Conservation (phyloP, 2,888 invertebrate species). For the Erebia aethiops region DNA sequence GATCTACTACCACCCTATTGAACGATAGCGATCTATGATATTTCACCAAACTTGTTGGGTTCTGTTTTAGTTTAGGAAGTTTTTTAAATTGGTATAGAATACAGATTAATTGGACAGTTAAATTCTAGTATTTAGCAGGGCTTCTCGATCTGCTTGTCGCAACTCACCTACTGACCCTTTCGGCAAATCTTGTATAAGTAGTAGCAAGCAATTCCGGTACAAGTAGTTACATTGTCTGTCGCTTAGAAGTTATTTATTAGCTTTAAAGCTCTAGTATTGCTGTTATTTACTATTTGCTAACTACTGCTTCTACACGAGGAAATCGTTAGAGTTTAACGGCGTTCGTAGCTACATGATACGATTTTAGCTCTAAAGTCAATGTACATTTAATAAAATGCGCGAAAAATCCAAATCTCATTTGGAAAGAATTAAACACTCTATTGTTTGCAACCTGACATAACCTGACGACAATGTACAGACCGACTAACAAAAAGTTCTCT, state of each 20-base stretch:
- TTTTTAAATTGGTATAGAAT: not conserved
- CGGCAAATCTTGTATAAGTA: not conserved
- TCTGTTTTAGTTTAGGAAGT: not conserved
- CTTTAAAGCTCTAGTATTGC: not conserved
- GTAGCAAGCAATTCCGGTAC: not conserved
- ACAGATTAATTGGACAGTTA: too few species aligned
- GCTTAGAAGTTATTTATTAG: not conserved
- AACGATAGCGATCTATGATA: not conserved
- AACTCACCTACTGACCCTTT: not conserved
- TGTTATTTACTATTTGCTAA: not conserved
- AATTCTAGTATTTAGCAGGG: too few species aligned
- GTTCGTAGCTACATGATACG: too few species aligned
- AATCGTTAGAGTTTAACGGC: not conserved
- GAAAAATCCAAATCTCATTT: conserved; percentile 9
- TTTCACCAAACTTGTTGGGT: not conserved
- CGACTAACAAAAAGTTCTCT: conserved; percentile 32
- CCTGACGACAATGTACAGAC: conserved; percentile 29
- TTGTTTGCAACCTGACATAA: conserved; percentile 35
- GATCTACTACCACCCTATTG: not conserved
- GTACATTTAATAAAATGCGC: conserved; percentile 18
- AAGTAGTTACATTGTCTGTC: not conserved
- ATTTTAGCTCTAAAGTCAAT: not conserved
- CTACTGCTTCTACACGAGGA: not conserved
- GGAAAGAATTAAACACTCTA: conserved; percentile 21
- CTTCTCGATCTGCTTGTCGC: not conserved